Evolutionary conservation across 1,140 invertebrate species (phyloP).

Genomic region (Zaprionus capensis): DNA sequence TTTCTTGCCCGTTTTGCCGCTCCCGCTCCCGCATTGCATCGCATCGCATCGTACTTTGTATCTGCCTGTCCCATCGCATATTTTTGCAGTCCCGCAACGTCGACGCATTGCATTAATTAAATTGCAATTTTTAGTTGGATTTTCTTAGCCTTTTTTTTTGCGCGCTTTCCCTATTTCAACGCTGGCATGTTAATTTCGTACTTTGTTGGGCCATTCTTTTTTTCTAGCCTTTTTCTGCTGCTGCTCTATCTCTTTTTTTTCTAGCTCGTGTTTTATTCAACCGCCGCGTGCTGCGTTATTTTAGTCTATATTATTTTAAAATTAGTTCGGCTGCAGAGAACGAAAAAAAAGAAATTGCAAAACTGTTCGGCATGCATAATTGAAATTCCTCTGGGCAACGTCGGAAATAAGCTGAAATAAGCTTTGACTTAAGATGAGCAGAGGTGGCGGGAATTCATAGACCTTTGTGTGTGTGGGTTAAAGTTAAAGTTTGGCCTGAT

Average conservation of each 20-base stretch:
- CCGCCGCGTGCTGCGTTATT: slow-evolving; percentile 18
- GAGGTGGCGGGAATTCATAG: background rate
- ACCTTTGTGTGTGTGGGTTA: background rate
- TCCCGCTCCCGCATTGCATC: background rate
- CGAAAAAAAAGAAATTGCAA: slow-evolving; percentile 10
- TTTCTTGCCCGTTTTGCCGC: slow-evolving; percentile 8
- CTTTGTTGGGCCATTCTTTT: slow-evolving; percentile 27
- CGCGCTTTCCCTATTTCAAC: background rate
- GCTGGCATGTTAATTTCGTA: slow-evolving; percentile 58
- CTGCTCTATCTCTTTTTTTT: slow-evolving; percentile 26
- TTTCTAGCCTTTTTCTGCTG: background rate
- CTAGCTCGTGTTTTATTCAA: slow-evolving; percentile 17
- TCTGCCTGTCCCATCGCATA: slow-evolving; percentile 40
- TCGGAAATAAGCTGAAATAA: slow-evolving; percentile 1
- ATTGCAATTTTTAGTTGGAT: slow-evolving; percentile 65
- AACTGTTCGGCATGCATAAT: slow-evolving; percentile 22
- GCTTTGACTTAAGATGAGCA: slow-evolving; percentile 3
- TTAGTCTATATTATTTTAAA: slow-evolving; percentile 46
- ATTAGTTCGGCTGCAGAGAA: slow-evolving; percentile 12
- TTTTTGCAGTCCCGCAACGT: slow-evolving; percentile 45
- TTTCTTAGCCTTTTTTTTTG: slow-evolving; percentile 41
- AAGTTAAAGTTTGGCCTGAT: background rate
- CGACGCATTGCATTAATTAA: slow-evolving; percentile 76
- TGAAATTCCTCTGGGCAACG: slow-evolving; percentile 17
- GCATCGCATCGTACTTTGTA: slow-evolving; percentile 18